Base-by-base conservation (phyloP, 1,140 invertebrate species). In the Drosophila prosaltans region DNA sequence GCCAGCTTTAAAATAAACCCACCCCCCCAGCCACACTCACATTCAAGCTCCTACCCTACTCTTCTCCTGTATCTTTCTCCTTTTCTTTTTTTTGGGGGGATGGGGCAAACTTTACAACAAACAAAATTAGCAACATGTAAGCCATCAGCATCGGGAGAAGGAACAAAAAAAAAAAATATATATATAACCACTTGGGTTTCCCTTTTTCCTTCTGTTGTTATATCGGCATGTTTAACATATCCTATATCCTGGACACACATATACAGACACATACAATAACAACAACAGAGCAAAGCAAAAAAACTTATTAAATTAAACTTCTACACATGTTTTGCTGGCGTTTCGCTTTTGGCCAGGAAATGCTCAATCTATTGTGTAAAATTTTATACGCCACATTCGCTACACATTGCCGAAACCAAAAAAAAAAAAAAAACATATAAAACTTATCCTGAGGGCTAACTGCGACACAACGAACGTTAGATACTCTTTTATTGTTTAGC, bases 271-370 rank as follows among this genome's bases (percentile, higher is more conserved):
- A 40, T 7, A 11, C 45, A 51, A 51, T 24, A 51, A 51, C 45
- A 26, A 4, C 3, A 51, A 51, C 16, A 41, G 21, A n/a, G 21
- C 11, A 32, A 57, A 45, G 48, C 16, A 10, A 63, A 58, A 77
- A 79, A 88, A 89, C 84, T 88, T 89, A 88, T 88, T 83, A 89
- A 88, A 89, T 88, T 88, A 88, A 88, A 88, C 84, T 84, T 88
- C 73, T 88, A 88, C 83, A 88, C 78, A 88, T 88, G 84, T 88
- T 88, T 74, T 67, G 62, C 43, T 30, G 21, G 69, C 66, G 45
- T 39, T n/a, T 48, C 10, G 61, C 40, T 65, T 55, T 45, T 69
- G 61, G 55, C 41, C 65, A 71, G 84, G 80, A 89, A 84, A 89
- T 88, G 80, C 69, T 89, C 80, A 88, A 88, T 89, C 77, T 89